These are phyloP conservation scores for Marasmarcha lunaedactyla DNA, from an alignment of 2,888 invertebrate genomes.

Conservation along the genomic window DNA sequence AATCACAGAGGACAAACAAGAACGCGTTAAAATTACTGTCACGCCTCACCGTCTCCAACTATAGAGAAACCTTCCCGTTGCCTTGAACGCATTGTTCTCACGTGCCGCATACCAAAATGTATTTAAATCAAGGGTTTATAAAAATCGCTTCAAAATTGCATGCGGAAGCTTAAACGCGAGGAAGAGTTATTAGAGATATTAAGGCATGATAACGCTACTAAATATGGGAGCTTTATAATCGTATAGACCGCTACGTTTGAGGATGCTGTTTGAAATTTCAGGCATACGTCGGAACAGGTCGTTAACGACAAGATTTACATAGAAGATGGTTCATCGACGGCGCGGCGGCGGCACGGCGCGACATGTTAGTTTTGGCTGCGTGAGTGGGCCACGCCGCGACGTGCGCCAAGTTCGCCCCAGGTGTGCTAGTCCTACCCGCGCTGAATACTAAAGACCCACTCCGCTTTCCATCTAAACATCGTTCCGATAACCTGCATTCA, in stretches of 20 bases:
- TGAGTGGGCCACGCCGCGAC: constrained; percentile 65
- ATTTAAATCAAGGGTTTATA: neutral
- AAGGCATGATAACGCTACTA: too few species aligned
- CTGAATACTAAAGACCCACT: constrained; percentile 62
- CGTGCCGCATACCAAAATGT: neutral
- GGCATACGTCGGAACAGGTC: constrained; percentile 54
- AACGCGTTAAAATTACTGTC: too few species aligned
- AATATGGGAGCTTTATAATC: too few species aligned
- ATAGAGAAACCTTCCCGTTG: too few species aligned
- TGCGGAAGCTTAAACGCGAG: too few species aligned
- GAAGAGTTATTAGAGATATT: too few species aligned
- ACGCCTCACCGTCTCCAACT: too few species aligned
- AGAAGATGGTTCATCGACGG: constrained; percentile 46
- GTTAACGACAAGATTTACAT: constrained; percentile 67
- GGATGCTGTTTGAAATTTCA: neutral
- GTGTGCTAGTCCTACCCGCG: constrained; percentile 28
- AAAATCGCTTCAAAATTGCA: too few species aligned
- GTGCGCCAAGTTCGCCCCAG: constrained; percentile 56
- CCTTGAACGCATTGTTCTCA: too few species aligned
- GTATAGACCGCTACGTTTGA: neutral
- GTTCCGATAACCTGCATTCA: constrained; percentile 68
- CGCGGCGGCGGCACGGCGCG: constrained; percentile 40
- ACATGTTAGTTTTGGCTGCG: constrained; percentile 60
- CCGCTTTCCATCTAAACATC: constrained; percentile 62
- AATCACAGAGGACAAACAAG: too few species aligned